Base-by-base conservation (phyloP, 2,113 vertebrate species). In the Leptobrachium ailaonicum region DNA sequence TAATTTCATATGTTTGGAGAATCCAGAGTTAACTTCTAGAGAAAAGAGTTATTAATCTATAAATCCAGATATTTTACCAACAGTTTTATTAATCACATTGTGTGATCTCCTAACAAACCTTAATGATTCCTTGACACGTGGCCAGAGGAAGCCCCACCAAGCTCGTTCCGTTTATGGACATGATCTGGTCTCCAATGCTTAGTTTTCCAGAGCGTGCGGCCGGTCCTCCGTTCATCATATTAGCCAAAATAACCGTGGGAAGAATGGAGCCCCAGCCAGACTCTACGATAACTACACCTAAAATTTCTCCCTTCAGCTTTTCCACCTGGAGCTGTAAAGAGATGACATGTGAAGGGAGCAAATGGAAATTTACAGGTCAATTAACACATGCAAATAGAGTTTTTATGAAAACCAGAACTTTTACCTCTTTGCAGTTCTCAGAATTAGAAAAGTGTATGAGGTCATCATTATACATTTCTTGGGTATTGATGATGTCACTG, bases 381-480 rank as follows among this genome's bases (percentile, higher is more conserved):
- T 14, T 2, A 50, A 70, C 43, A 14, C n/a, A 58, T 3, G 42
- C 54, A 60, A 42, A 60, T 3, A 73, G 41, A 14, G 20, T 32
- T 32, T 32, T 0, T 32, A n/a, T n/a, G n/a, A n/a, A n/a, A n/a
- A n/a, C 2, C 9, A 80, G 84, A 2, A 43, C 11, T 1, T 41
- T 72, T 79, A 99, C 98, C 97, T 99, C 98, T 91, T 99, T 99
- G 91, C 97, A 98, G 90, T 99, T 99, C 82, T 98, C 98, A 0
- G 97, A 99, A 90, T 99, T 99, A 80, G 98, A 99, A 88, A 99
- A 99, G 88, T 99, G 98, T 89, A 99, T 95, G 82, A 99, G 97
- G 86, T 99, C 98, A 4, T 99, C 98, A 1, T 99, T 99, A 91
- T 99, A 99, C 98, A 99, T 99, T 88, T 99, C 98, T 85, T 99